Percentiles rank a stretch among this genome's conserved stretches.
These are phyloP conservation scores for Ectemnius lituratus DNA, from an alignment of 2,888 invertebrate species.

Conservation along the genomic window DNA sequence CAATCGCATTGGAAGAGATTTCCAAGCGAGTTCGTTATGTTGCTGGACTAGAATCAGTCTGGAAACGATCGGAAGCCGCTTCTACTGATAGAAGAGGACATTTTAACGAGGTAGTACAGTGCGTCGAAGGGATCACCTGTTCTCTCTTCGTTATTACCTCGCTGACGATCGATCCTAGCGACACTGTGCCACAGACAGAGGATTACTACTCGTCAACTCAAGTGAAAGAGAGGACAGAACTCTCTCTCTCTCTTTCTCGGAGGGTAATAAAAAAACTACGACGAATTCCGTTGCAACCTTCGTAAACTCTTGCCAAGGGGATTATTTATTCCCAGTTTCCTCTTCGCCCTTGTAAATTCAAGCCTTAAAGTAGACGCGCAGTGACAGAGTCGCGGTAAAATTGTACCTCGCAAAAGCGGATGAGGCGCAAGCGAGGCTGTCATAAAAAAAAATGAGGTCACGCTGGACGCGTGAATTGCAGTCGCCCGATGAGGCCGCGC, in stretches of 20 bases:
- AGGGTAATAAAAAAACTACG: no score
- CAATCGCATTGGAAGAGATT: constrained; percentile 14
- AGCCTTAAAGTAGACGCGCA: no score
- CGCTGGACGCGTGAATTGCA: not conserved
- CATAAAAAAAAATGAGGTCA: constrained; percentile 1
- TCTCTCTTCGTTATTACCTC: not conserved
- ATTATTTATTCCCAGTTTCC: no score
- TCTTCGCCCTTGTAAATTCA: no score
- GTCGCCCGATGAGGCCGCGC: not conserved
- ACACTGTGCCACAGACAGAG: not conserved
- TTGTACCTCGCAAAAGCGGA: not conserved
- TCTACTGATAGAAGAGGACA: constrained; percentile 11
- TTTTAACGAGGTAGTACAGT: constrained; percentile 23
- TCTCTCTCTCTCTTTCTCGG: no score
- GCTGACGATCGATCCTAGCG: not conserved
- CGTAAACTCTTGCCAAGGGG: no score
- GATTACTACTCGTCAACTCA: no score
- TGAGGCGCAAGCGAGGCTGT: not conserved
- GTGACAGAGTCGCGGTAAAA: not conserved
- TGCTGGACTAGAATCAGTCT: constrained; percentile 16
- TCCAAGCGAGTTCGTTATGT: constrained; percentile 22
- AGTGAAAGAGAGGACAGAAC: no score
- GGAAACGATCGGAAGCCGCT: constrained; percentile 25
- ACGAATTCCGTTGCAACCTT: no score
- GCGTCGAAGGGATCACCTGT: constrained; percentile 8